phyloP scores from a whole-genome alignment of 2,797 vertebrate genomes.

The Linurgus olivaceus region DNA sequence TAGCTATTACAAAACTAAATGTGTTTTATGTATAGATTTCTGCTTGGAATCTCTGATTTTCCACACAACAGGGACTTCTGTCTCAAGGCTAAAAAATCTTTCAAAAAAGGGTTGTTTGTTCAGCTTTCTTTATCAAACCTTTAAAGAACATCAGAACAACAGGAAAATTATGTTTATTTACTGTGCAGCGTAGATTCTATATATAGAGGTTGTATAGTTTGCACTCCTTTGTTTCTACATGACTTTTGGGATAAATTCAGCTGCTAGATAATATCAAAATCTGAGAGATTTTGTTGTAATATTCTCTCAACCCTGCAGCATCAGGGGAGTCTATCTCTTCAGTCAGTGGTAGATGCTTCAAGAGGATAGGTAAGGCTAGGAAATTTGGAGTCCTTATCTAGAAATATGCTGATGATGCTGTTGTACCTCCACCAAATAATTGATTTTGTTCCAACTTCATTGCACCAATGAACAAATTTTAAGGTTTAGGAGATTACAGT shows the following conservation, averaged over 20 bases:
- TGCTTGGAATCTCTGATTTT: neutral
- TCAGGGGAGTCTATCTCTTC: neutral
- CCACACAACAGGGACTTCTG: neutral
- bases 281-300: neutral
- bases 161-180: neutral
- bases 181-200: neutral
- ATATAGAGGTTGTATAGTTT: neutral
- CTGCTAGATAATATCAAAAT: neutral
- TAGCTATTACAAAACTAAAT: neutral
- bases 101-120: accelerated
- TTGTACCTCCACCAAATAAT: neutral
- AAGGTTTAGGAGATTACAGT: neutral
- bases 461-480: neutral
- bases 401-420: neutral
- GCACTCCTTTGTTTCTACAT: neutral
- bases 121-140: neutral
- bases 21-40: neutral
- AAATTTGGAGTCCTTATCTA: neutral
- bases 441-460: neutral
- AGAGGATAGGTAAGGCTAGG: neutral
- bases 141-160: neutral
- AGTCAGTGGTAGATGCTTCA: neutral
- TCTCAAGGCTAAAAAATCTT: neutral
- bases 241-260: neutral
- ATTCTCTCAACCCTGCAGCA: neutral